phyloP scores from a whole-genome alignment of 2,888 invertebrate genomes.

The Micoletzkya japonica region DNA sequence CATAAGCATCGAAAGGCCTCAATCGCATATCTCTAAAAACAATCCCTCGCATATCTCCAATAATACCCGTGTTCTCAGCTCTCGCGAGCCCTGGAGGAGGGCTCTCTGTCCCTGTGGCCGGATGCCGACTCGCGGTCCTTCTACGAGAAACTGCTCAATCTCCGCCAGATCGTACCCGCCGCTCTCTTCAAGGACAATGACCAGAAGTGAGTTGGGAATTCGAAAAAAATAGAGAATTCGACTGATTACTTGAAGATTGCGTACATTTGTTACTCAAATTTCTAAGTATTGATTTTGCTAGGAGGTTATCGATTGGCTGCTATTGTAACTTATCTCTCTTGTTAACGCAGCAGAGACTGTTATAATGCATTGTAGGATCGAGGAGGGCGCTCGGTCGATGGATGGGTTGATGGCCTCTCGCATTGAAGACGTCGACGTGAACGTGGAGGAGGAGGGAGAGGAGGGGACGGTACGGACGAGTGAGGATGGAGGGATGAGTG shows the following conservation, averaged over 20 bases:
- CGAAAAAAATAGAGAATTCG: neutral
- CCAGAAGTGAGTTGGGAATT: slow-evolving; percentile 14
- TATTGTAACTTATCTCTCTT: no score
- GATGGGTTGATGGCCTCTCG: slow-evolving; percentile 15
- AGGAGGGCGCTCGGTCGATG: neutral
- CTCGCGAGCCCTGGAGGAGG: slow-evolving; percentile 47
- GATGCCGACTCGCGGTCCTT: slow-evolving; percentile 55
- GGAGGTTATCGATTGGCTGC: neutral
- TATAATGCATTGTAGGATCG: no score
- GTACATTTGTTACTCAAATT: neutral
- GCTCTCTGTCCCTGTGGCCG: slow-evolving; percentile 48
- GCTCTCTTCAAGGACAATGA: slow-evolving; percentile 37
- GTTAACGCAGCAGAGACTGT: no score
- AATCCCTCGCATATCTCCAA: no score
- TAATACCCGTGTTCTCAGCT: no score
- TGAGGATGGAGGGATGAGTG: slow-evolving; percentile 11
- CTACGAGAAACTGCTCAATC: slow-evolving; percentile 46
- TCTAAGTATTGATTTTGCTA: neutral
- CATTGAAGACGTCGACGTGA: slow-evolving; percentile 39
- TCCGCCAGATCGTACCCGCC: slow-evolving; percentile 42
- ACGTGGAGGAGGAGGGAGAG: slow-evolving; percentile 27
- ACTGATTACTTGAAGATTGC: neutral
- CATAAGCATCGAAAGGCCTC: no score
- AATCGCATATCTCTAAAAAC: no score
- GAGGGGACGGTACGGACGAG: neutral